Conservation (phyloP, 2,797 vertebrate genomes). For the Rhinella marina region DNA sequence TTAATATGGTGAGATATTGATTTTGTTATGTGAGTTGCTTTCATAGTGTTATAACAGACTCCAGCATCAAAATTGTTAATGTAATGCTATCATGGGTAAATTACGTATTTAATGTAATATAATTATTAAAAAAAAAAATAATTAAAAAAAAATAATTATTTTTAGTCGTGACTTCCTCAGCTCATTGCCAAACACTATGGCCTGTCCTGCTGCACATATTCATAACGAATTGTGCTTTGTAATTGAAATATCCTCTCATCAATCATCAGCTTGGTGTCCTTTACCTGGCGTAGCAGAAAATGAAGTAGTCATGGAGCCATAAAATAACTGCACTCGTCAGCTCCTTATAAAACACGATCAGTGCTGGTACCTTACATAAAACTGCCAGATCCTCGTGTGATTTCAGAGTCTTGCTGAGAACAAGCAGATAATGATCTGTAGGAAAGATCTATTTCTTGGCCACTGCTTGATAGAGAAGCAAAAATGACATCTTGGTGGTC, state of each 20-base stretch:
- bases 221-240: constrained; percentile 44
- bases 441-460: background rate
- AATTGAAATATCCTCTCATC: constrained; percentile 54
- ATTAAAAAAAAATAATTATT: too few relatives aligned
- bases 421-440: background rate
- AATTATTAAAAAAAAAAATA: too few relatives aligned
- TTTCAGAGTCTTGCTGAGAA: background rate
- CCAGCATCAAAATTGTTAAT: background rate
- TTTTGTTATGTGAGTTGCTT: background rate
- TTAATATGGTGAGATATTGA: background rate
- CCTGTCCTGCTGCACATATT: constrained; percentile 39
- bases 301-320: constrained; percentile 57
- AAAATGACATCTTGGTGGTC: background rate
- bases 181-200: constrained; percentile 29
- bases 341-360: constrained; percentile 9
- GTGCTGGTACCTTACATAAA: constrained; percentile 13
- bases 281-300: constrained; percentile 56
- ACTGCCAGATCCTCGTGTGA: background rate
- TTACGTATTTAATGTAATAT: too few relatives aligned
- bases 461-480: background rate
- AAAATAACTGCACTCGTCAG: constrained; percentile 46
- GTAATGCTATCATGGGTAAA: background rate
- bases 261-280: constrained; percentile 48
- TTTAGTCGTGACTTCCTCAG: constrained; percentile 6
- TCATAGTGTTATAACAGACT: background rate